Base-by-base conservation (phyloP, 1,140 invertebrate species). In the Rhyzopertha dominica region DNA sequence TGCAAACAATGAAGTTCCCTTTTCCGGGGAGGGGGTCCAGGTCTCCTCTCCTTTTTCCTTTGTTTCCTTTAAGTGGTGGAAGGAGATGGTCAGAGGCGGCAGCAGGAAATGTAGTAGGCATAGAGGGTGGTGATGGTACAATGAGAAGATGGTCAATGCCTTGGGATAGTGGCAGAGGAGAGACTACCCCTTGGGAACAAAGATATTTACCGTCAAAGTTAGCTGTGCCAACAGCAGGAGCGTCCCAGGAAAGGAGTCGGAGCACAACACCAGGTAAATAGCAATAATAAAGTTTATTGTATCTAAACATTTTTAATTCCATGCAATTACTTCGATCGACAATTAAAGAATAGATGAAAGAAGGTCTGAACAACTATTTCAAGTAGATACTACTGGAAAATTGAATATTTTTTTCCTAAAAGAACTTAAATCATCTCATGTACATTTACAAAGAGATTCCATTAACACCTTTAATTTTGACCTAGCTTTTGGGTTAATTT, bases 11-110 rank as follows among this genome's bases (percentile, higher is more conserved):
- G 70, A 73, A 73, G 54, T 55, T 58, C 12, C 70, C 70, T 5
- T 72, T 73, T 64, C 61, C 63, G n/a, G 56, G 60, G 2, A 50
- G 69, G 3, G 69, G 68, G 17, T 63, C 62, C 1, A 58, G 76
- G 52, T 77, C 74, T 9, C 77, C 76, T 4, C 58, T 79, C 48
- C 75, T 74, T 37, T 80, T 76, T 63, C 75, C 76, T 3, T 61
- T 79, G 17, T 80, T 79, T 65, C 77, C 77, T 10, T 48, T 72
- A 5, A 65, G 72, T 59, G 74, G 78, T 24, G 79, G 80, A 62
- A 71, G 80, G 44, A 69, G 80, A 47, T 82, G 80, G 80, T 82
- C 79, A 4, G 80, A 82, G 65, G 80, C 78, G n/a, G 79, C 78
- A n/a, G 78, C 79, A 20, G 74, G 70, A 1, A n/a, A n/a, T n/a